Conservation (phyloP, 2,888 invertebrate species). For the Capitulum mitella region DNA sequence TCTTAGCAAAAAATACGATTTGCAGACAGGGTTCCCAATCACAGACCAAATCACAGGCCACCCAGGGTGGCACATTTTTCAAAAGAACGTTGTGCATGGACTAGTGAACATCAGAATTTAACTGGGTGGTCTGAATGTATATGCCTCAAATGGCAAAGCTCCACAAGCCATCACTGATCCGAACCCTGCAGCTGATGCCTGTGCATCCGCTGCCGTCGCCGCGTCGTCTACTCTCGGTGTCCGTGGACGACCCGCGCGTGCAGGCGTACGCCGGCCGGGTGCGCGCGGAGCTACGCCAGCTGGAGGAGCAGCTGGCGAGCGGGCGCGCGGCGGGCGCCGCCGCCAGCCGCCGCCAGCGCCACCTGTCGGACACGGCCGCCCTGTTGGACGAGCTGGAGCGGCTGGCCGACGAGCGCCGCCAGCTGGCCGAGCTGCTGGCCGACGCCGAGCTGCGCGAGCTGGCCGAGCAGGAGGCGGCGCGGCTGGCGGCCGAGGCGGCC, state of each 20-base stretch:
- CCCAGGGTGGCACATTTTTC: too few relatives aligned
- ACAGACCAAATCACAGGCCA: too few relatives aligned
- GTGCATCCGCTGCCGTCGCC: not conserved
- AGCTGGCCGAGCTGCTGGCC: constrained; percentile 17
- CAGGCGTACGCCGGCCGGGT: not conserved
- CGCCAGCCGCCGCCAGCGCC: not conserved
- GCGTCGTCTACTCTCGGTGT: not conserved
- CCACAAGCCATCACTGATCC: too few relatives aligned
- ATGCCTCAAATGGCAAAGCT: too few relatives aligned
- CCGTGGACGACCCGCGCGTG: not conserved
- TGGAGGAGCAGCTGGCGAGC: not conserved
- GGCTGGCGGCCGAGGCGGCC: not conserved
- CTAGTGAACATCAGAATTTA: too few relatives aligned
- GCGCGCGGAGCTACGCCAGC: not conserved
- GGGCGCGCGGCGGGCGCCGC: not conserved
- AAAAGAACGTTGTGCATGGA: too few relatives aligned
- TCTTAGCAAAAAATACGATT: too few relatives aligned
- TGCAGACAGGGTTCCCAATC: too few relatives aligned
- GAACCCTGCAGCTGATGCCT: too few relatives aligned
- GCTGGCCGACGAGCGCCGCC: constrained; percentile 12
- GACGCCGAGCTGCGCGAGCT: constrained; percentile 14
- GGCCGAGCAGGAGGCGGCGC: constrained; percentile 9
- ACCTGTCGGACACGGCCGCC: not conserved
- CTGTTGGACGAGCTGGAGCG: not conserved
- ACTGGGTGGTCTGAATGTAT: too few relatives aligned